These are phyloP conservation scores for Pseudomugil tenellus DNA, from an alignment of 2,797 vertebrate species.

Conservation along the genomic window DNA sequence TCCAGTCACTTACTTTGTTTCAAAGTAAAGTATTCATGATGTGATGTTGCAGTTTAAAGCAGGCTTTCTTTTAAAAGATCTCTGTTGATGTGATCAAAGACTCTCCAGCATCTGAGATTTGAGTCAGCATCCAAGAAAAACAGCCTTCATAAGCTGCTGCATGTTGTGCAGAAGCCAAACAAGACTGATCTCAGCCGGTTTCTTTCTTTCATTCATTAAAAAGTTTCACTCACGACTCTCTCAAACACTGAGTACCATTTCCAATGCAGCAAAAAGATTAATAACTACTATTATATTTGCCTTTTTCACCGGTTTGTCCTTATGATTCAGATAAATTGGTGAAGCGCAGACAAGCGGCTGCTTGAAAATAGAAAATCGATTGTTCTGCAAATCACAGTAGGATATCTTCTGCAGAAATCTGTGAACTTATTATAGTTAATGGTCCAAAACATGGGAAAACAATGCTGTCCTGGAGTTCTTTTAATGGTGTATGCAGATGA, in stretches of 20 bases:
- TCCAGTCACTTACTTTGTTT: not conserved
- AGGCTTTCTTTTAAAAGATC: constrained; percentile 9
- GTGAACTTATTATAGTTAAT: constrained; percentile 24
- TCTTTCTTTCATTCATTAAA: constrained; percentile 1
- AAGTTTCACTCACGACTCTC: not conserved
- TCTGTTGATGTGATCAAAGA: constrained; percentile 12
- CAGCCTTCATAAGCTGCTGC: not conserved
- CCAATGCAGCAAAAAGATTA: not conserved
- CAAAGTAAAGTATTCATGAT: constrained; percentile 3
- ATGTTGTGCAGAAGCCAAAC: not conserved
- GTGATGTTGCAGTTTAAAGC: constrained; percentile 1
- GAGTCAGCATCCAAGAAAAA: not conserved
- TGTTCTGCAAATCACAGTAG: not conserved
- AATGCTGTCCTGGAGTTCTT: not conserved
- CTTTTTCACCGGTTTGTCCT: not conserved
- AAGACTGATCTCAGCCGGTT: not conserved
- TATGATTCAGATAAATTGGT: not conserved
- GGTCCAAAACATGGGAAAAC: constrained; percentile 14
- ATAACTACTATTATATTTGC: not conserved
- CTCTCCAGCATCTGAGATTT: not conserved
- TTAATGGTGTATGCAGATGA: constrained; percentile 27
- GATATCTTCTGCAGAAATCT: constrained; percentile 4
- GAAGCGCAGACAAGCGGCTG: not conserved
- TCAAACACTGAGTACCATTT: not conserved
- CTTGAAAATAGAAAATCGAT: not conserved